Evolutionary conservation across 2,113 vertebrate genomes (phyloP).

Genomic region (Ceyx melanurus): DNA sequence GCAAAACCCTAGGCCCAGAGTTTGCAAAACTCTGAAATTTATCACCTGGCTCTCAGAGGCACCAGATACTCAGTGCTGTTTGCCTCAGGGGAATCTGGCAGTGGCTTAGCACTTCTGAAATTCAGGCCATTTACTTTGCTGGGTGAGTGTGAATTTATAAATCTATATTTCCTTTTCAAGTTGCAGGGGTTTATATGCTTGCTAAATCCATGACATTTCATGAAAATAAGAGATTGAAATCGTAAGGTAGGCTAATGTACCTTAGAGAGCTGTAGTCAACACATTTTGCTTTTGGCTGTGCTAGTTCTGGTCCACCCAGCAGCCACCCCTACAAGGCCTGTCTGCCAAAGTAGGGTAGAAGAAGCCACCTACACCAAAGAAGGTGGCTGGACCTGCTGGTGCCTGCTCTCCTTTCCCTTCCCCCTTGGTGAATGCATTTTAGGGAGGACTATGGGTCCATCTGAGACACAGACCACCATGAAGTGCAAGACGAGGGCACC

Average conservation of each 20-base stretch:
- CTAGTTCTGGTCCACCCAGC: not conserved
- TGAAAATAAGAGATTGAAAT: not conserved
- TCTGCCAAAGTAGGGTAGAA: not conserved
- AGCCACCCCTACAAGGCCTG: rapidly evolving
- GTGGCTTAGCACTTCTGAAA: not conserved
- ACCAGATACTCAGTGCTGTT: not conserved
- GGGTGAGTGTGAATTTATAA: not conserved
- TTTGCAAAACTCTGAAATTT: not conserved
- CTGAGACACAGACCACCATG: not conserved
- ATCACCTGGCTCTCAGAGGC: not conserved
- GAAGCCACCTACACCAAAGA: not conserved
- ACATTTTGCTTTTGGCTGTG: not conserved
- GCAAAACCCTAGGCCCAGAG: not conserved
- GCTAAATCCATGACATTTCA: not conserved
- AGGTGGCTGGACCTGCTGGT: not conserved
- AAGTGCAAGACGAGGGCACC: rapidly evolving
- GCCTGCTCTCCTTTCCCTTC: not conserved
- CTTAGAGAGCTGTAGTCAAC: not conserved
- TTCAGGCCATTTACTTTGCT: not conserved
- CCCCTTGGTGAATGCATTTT: not conserved
- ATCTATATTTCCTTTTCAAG: not conserved
- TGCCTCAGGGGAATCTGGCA: not conserved
- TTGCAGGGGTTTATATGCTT: not conserved
- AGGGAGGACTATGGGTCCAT: not conserved
- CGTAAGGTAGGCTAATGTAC: not conserved